Base-by-base conservation (phyloP, 2,113 vertebrate species). In the Fregetta grallaria region DNA sequence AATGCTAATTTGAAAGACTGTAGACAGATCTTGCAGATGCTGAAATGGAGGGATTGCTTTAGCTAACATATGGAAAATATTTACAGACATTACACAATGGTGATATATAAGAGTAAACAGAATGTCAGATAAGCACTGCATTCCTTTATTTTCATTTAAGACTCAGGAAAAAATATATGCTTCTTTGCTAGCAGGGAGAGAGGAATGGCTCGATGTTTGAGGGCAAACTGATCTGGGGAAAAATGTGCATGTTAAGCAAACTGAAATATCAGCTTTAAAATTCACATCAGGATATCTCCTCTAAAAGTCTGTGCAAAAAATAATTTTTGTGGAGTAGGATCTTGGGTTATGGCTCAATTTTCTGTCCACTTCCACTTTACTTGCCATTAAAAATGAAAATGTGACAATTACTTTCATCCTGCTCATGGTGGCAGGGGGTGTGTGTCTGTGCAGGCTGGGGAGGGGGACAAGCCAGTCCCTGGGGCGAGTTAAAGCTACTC, bases 61-160 rank as follows among this genome's bases (percentile, higher is more conserved):
- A 91, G 63, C 92, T 71, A 97, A 86, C 89, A 90, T 88, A 90
- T 80, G 94, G 95, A 93, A 96, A 96, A 49, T 83, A 82, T 95
- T 97, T 97, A 85, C 61, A 72, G 81, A n/a, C 47, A 47, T 86
- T 96, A 85, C 78, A 82, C 52, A 72, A 55, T 80, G 75, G 70
- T 95, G 81, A 95, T 95, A 79, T 79, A 34, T 88, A 83, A 63
- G 56, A 94, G 83, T 95, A 95, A 97, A 91, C 79, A 97, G 77
- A 94, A 76, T 76, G 76, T 95, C 87, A 95, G 92, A 94, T 96
- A 94, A 96, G 77, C 56, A 63, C 59, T 83, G 84, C 88, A 94
- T 97, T 95, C 76, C 80, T 94, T 90, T 96, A 86, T 92, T 91
- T 97, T 94, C 26, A 40, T 58, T 92, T 81, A 85, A 85, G 55